These are phyloP conservation scores for Neotragus pygmaeus DNA, from an alignment of 2,113 vertebrate species.

Conservation along the genomic window DNA sequence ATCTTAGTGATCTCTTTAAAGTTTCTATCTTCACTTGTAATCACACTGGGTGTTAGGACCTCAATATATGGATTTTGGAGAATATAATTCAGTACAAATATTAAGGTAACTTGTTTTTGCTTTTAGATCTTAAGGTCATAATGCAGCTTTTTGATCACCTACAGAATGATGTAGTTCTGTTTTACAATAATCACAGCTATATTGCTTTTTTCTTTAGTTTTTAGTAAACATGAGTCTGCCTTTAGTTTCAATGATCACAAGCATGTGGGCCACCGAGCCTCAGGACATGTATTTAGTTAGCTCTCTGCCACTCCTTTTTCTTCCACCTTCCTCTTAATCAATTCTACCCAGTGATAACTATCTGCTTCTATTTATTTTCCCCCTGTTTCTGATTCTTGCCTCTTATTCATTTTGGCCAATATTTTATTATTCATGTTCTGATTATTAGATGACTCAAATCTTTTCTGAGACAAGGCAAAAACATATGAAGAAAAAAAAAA, in stretches of 20 bases:
- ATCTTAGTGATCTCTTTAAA: not conserved
- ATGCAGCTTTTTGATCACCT: not conserved
- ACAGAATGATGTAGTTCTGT: not conserved
- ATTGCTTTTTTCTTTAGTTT: not conserved
- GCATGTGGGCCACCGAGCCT: not conserved
- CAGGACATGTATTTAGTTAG: not conserved
- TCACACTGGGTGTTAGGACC: not conserved
- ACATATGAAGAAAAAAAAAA: not conserved
- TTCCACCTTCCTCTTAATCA: not conserved
- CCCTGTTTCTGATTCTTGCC: not conserved
- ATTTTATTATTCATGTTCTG: not conserved
- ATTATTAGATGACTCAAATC: not conserved
- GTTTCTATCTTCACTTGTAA: not conserved
- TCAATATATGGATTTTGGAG: not conserved
- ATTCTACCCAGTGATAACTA: not conserved
- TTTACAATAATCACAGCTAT: not conserved
- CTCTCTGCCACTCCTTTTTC: not conserved
- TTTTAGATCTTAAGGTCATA: not conserved
- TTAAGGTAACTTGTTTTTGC: not conserved
- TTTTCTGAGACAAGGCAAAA: conserved; percentile 9
- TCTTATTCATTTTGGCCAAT: not conserved
- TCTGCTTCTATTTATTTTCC: not conserved
- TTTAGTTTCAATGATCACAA: not conserved
- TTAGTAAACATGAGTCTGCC: not conserved
- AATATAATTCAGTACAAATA: not conserved